Evolutionary conservation across 2,797 vertebrate genomes (phyloP), one percentile per base, ranked within the genome.

Genomic region (Allobates femoralis): DNA sequence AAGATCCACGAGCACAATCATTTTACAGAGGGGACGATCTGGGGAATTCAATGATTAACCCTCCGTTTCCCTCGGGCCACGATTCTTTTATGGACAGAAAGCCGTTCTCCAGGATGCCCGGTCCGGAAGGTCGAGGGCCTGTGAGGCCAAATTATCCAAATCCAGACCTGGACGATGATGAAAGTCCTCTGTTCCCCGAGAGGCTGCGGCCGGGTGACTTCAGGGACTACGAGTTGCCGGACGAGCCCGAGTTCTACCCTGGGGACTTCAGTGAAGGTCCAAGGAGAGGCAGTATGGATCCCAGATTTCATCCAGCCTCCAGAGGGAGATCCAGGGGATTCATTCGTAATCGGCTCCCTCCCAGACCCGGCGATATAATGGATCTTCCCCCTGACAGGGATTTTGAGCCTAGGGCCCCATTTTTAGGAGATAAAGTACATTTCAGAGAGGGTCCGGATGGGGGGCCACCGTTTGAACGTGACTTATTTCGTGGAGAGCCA

Each of bases 381-480:
- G 77, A 87, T 18, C 0, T 19, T 53, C 78, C 82, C 81, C 90
- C 89, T 14, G 94, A 95, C 71, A 93, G 93, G 89, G 92, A 92
- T 80, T 56, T 84, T 5, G 92, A 28, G 1, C 50, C 66, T 41
- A 66, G 82, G 12, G 67, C 37, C 11, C 28, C 62, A 30, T 76
- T 84, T 18, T 18, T 34, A 30, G 60, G 80, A 6, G 86, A 84
- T 1, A 76, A 82, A 34, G 77, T 76, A 90, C 85, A 88, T 81
- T 77, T 92, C 19, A 91, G 89, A 85, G 91, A 91, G 21, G 81
- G 87, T 82, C 86, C 90, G 82, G 93, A 95, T 78, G 93, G 93
- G 12, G 12, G 81, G 74, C 94, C 84, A 90, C 92, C 88, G 74
- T 92, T 0, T 94, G 93, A 88, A 91, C 94, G 88, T 90, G 94